phyloP scores from a whole-genome alignment of 2,888 invertebrate genomes.

The Harpalus rubripes region DNA sequence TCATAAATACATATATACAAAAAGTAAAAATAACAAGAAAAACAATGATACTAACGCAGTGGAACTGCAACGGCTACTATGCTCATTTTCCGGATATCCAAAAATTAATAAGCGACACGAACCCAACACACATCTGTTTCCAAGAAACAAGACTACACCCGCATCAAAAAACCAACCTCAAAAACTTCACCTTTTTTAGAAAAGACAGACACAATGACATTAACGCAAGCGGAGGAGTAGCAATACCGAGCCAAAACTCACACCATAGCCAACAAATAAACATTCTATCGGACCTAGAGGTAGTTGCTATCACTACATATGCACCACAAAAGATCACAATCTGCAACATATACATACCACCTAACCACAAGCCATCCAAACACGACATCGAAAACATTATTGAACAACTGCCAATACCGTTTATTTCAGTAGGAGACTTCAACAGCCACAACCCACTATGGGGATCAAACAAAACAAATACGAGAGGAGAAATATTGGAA shows the following conservation, averaged over 20 bases:
- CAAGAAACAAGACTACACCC: conserved; percentile 3
- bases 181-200: not conserved
- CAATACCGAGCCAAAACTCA: too few relatives aligned
- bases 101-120: not conserved
- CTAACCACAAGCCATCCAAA: not conserved
- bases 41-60: too few relatives aligned
- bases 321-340: too few relatives aligned
- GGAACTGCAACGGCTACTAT: conserved; percentile 22
- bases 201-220: conserved; percentile 1
- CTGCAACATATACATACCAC: conserved; percentile 43
- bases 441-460: too few relatives aligned
- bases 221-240: too few relatives aligned
- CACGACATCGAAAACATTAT: not conserved
- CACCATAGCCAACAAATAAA: too few relatives aligned
- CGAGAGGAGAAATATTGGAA: too few relatives aligned
- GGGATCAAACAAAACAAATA: too few relatives aligned
- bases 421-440: too few relatives aligned
- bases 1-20: not conserved
- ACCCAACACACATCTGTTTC: too few relatives aligned
- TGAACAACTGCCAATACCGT: conserved; percentile 13
- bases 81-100: conserved; percentile 19
- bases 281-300: too few relatives aligned
- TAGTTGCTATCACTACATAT: too few relatives aligned
- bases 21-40: not conserved
- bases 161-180: not conserved